Percentiles rank a stretch among this genome's conserved stretches.
Evolutionary conservation across 2,797 vertebrate genomes (phyloP).

Genomic region (Chloroceryle amazona): DNA sequence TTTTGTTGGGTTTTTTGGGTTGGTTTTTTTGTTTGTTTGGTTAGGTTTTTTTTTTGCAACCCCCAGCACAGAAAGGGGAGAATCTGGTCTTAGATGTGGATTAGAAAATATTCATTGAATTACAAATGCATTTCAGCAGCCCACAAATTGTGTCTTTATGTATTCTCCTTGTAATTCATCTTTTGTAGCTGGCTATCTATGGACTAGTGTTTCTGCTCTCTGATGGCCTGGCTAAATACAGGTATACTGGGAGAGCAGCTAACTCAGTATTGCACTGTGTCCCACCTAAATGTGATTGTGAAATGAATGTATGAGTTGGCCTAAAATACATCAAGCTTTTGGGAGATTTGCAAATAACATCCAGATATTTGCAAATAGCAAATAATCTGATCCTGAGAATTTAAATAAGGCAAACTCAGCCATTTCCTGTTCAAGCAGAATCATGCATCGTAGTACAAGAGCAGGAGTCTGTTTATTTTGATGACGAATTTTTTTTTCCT

Average conservation of each 20-base stretch:
- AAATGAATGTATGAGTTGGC: not conserved
- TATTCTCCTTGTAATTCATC: not conserved
- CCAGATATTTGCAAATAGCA: constrained; percentile 35
- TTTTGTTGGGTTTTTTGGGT: too few species aligned
- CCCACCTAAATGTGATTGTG: not conserved
- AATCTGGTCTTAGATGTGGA: not conserved
- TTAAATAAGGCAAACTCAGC: not conserved
- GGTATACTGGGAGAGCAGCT: not conserved
- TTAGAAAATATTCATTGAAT: constrained; percentile 17
- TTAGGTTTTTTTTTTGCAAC: not conserved
- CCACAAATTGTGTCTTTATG: not conserved
- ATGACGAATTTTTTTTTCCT: not conserved
- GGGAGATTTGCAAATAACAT: constrained; percentile 31
- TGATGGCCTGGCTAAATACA: constrained; percentile 11
- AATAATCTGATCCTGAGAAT: constrained; percentile 35
- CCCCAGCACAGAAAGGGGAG: not conserved
- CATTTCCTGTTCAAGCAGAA: constrained; percentile 27
- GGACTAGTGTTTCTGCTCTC: not conserved
- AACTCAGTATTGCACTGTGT: not conserved
- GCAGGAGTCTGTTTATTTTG: not conserved
- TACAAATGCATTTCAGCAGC: not conserved
- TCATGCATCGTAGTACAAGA: not conserved
- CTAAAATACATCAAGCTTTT: constrained; percentile 22
- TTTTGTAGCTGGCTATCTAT: not conserved
- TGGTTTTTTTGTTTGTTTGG: too few species aligned